A percentile compares a stretch with the other conserved stretches of the same genome.
These are phyloP conservation scores for Mobula hypostoma DNA, from an alignment of 2,113 vertebrate genomes.

Conservation along the genomic window DNA sequence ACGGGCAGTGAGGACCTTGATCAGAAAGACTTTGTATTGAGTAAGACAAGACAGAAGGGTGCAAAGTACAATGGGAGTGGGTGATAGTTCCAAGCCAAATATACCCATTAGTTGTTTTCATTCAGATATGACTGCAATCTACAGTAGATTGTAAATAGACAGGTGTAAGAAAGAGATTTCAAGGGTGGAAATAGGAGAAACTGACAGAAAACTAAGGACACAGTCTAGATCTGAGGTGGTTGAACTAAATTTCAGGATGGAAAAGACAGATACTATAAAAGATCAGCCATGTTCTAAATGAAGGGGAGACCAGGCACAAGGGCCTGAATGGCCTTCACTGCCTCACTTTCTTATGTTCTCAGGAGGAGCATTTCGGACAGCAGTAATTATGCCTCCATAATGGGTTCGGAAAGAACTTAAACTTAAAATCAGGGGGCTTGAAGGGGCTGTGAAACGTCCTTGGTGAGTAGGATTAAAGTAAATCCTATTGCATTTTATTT, in stretches of 20 bases:
- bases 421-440: no score
- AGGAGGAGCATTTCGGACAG: no score
- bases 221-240: neutral
- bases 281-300: no score
- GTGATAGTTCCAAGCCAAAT: neutral
- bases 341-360: no score
- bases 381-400: no score
- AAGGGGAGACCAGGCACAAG: no score
- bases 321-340: no score
- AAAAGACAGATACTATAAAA: neutral
- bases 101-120: neutral
- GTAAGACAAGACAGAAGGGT: neutral
- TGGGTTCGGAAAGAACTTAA: no score
- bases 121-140: neutral
- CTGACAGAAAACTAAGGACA: neutral
- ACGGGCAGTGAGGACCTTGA: neutral
- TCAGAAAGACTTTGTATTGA: neutral
- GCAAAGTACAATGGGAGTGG: neutral
- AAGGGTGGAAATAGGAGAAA: neutral
- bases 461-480: no score
- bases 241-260: neutral
- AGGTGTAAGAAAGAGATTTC: neutral
- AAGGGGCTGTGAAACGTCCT: no score
- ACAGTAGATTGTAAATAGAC: neutral
- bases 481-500: no score